Base-by-base conservation (phyloP, 2,888 invertebrate genomes). In the Leucoptera coffeella region DNA sequence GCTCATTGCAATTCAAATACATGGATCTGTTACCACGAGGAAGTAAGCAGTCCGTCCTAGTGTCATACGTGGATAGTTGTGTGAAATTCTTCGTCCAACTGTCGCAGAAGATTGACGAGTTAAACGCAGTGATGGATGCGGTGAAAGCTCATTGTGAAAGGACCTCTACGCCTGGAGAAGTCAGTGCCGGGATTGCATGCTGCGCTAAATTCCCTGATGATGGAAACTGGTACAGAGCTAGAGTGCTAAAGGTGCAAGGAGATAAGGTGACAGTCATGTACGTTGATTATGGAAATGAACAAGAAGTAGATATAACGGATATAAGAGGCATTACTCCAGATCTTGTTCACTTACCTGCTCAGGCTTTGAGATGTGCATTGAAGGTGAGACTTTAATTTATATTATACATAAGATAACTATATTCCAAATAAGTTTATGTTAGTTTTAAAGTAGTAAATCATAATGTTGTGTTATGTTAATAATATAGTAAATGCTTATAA, bases 211-310 rank as follows among this genome's bases (percentile, higher is more conserved):
- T 85, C 46, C 77, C 80, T 24, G 76, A 64, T 25, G 90, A 91
- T 53, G 75, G 76, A 15, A 82, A 85, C 43, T 97, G 95, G 94
- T 96, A 96, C 52, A 74, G 97, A 36, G 95, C 91, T 0, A 75
- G 79, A 45, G 77, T 95, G 6, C 69, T 80, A 33, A 75, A 77
- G 21, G 57, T 80, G 4, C 71, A 73, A 15, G 69, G 64, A 2
- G 67, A 67, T 4, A 75, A 75, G 32, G 74, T 81, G 1, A 60
- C 77, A 29, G 85, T 97, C 2, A 72, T 82, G 3, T 97, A 92
- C 59, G 83, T 97, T 10, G 97, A 99, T 62, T 99, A 88, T 61
- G 97, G 97, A 4, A 96, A 96, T 57, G 84, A 88, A 42, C 93
- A 92, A 47, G 74, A 74, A n/a, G 78, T 91, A 2, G 52, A 73